Evolutionary conservation across 2,113 vertebrate genomes (phyloP).

Genomic region (Trogon surrucura): DNA sequence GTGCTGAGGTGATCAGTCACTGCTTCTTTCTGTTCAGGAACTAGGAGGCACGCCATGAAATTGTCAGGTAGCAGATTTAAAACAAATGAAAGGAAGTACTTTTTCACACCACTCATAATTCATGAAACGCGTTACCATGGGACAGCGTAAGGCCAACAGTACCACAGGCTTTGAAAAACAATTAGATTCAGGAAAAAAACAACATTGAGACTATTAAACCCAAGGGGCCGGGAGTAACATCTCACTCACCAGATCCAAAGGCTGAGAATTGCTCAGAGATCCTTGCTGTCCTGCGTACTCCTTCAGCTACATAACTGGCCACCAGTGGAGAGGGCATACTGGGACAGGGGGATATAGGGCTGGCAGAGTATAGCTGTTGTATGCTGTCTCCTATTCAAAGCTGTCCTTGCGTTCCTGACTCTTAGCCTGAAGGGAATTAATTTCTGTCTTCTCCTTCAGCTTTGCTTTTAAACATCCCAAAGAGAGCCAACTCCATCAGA

Average conservation of each 20-base stretch:
- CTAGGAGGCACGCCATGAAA: background rate
- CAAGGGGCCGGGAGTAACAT: background rate
- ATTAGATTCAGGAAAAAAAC: background rate
- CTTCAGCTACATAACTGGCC: fast-evolving
- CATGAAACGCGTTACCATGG: background rate
- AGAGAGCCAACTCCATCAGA: background rate
- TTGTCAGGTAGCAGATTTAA: background rate
- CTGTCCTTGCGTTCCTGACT: background rate
- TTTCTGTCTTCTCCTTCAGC: background rate
- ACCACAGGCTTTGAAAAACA: background rate
- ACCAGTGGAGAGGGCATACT: background rate
- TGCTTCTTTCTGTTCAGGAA: background rate
- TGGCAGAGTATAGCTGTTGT: fast-evolving
- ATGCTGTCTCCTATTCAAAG: background rate
- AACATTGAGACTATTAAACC: background rate
- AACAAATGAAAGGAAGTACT: background rate
- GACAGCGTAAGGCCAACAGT: background rate
- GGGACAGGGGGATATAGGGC: background rate
- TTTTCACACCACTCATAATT: background rate
- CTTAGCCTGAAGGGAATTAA: background rate
- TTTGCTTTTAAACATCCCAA: background rate
- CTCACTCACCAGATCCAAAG: background rate
- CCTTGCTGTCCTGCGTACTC: background rate
- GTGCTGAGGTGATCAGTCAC: fast-evolving
- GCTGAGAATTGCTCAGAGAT: background rate